Evolutionary conservation across 2,113 vertebrate genomes (phyloP).

Genomic region (Hassar affinis): DNA sequence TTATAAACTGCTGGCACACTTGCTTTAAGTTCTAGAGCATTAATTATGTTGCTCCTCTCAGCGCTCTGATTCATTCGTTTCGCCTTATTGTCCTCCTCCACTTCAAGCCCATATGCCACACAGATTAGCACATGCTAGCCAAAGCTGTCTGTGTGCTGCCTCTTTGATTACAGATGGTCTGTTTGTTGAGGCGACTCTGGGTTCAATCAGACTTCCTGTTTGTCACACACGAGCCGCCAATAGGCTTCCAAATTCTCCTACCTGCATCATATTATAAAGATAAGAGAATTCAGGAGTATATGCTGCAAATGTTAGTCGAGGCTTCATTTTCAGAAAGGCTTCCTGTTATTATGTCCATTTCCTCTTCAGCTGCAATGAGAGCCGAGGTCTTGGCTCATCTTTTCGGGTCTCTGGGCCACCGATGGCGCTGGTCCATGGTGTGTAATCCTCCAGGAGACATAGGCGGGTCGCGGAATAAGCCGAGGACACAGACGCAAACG

Average conservation of each 20-base stretch:
- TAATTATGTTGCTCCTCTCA: constrained; percentile 35
- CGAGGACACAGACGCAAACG: constrained; percentile 57
- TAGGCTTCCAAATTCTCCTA: neutral
- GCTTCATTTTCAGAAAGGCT: neutral
- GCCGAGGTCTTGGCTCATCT: constrained; percentile 1
- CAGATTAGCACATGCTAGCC: constrained; percentile 63
- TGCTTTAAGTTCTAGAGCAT: constrained; percentile 7
- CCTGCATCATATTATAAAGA: neutral
- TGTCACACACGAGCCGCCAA: constrained; percentile 47
- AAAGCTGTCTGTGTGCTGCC: constrained; percentile 65
- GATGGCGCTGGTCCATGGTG: constrained; percentile 44
- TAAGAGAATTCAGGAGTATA: neutral
- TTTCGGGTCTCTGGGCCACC: constrained; percentile 1
- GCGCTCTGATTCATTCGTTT: constrained; percentile 70
- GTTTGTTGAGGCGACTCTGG: constrained; percentile 54
- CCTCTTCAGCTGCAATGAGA: neutral
- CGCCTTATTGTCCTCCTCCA: constrained; percentile 57
- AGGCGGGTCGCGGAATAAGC: constrained; percentile 61
- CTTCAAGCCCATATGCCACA: constrained; percentile 67
- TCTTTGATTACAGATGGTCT: constrained; percentile 63
- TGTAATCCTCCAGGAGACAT: constrained; percentile 68
- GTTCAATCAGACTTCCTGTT: constrained; percentile 58
- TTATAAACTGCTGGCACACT: constrained; percentile 10
- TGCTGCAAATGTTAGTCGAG: constrained; percentile 4
- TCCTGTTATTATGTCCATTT: constrained; percentile 29